phyloP scores from a whole-genome alignment of 2,888 invertebrate species.

The Drosophila limbata region DNA sequence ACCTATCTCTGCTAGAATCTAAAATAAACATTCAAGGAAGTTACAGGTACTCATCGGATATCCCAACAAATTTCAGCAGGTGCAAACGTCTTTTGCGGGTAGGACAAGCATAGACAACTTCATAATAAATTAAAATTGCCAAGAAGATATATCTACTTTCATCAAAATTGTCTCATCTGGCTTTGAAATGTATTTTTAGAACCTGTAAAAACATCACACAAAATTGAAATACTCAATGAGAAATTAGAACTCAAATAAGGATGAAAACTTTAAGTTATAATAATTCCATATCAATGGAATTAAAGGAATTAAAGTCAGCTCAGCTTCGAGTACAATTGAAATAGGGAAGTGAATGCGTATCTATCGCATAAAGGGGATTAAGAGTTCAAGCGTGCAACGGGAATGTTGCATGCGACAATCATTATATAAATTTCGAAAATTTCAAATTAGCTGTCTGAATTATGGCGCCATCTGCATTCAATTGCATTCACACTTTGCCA shows the following conservation, averaged over 20 bases:
- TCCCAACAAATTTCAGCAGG: background rate
- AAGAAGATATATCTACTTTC: background rate
- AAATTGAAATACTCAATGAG: background rate
- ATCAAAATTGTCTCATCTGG: background rate
- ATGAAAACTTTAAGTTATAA: background rate
- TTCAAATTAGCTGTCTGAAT: constrained; percentile 72
- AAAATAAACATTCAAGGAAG: background rate
- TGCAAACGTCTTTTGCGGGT: background rate
- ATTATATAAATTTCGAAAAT: constrained; percentile 72
- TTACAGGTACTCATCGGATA: background rate
- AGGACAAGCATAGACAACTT: background rate
- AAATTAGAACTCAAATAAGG: background rate
- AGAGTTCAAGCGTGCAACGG: constrained; percentile 22
- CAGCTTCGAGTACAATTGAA: background rate
- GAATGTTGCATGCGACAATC: constrained; percentile 32
- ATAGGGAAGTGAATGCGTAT: background rate
- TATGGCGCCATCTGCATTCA: constrained; percentile 75
- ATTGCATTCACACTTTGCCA: constrained; percentile 61
- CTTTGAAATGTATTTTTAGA: background rate
- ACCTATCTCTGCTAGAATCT: background rate
- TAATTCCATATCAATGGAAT: background rate
- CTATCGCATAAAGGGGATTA: constrained; percentile 23
- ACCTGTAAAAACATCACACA: background rate
- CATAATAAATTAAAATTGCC: background rate
- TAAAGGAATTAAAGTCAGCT: background rate